Conservation (phyloP, 1,140 invertebrate species). For the Lamellibrachia luymesi region DNA sequence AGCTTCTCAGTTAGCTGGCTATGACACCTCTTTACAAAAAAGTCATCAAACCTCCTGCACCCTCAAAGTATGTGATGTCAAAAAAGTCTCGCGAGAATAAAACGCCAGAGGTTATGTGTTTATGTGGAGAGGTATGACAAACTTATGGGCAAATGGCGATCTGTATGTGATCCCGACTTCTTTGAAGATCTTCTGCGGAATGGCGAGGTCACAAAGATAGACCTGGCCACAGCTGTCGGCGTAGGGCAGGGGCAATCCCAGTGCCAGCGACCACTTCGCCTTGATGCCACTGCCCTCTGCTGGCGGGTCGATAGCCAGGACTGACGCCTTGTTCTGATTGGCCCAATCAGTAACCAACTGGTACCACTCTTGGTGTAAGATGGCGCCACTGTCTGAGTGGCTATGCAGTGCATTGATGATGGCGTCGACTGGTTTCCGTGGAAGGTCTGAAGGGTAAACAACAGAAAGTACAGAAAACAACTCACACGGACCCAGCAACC, state of each 20-base stretch:
- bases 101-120: not conserved
- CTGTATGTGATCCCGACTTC: constrained; percentile 77
- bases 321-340: constrained; percentile 71
- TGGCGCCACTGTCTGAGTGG: constrained; percentile 46
- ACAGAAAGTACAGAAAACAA: not conserved
- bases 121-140: constrained; percentile 77
- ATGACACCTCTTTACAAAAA: not conserved
- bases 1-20: no score
- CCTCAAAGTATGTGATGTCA: not conserved
- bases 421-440: constrained; percentile 65
- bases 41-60: not conserved
- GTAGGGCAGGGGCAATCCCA: constrained; percentile 71
- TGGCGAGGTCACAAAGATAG: constrained; percentile 82
- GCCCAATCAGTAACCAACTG: constrained; percentile 65
- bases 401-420: constrained; percentile 69
- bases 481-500: no score
- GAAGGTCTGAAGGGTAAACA: constrained; percentile 59
- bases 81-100: not conserved
- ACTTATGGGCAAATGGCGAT: constrained; percentile 85
- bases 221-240: constrained; percentile 72
- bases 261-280: constrained; percentile 74
- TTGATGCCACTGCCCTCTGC: constrained; percentile 62
- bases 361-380: constrained; percentile 50
- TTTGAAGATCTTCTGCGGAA: constrained; percentile 74
- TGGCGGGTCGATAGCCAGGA: constrained; percentile 80